Evolutionary conservation across 1,140 invertebrate genomes (phyloP), one percentile per base, ranked within the genome.

Genomic region (Trachelipus rathkii): DNA sequence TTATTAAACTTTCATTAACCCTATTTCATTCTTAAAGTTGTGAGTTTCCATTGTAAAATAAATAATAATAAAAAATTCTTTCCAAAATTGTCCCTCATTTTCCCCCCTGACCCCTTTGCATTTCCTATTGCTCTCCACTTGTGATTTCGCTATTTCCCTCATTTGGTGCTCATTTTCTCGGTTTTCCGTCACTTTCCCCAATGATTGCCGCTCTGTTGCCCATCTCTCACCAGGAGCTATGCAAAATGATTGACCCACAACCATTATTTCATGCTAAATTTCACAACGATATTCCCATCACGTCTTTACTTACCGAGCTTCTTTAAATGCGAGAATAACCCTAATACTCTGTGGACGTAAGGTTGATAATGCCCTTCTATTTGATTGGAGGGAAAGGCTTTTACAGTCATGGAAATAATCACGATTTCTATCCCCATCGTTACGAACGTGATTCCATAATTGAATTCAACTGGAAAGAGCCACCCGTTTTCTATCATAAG

Each of bases 231-330:
- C 77, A 73, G 71, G 73, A 78, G 77, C 77, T 75, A 78, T 78
- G 75, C 77, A 78, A 75, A 78, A 78, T 78, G 77, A 78, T 78
- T 78, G 77, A 78, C 77, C 77, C 72, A 78, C 77, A 78, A 78
- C 77, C 77, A 78, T 78, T 78, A 78, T 78, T 78, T 78, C 77
- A 78, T 78, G 77, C 77, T 75, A 78, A 78, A 78, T 78, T 78
- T 78, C 77, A 75, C 77, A 72, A 74, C 77, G 75, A 78, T 78
- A 78, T 78, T 74, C 43, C 77, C 67, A 53, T 67, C 44, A 45
- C 24, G 77, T 69, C 73, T 70, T 71, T 66, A 75, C 77, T 68
- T 60, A 23, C 60, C 21, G 13, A n/a, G 19, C 10, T 8, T 21
- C 3, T 60, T 45, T 10, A 15, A 0, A 10, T 15, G 13, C 1